Evolutionary conservation across 2,797 vertebrate species (phyloP), one percentile per base, ranked within the genome.

Genomic region (Pangasius larnaudii): DNA sequence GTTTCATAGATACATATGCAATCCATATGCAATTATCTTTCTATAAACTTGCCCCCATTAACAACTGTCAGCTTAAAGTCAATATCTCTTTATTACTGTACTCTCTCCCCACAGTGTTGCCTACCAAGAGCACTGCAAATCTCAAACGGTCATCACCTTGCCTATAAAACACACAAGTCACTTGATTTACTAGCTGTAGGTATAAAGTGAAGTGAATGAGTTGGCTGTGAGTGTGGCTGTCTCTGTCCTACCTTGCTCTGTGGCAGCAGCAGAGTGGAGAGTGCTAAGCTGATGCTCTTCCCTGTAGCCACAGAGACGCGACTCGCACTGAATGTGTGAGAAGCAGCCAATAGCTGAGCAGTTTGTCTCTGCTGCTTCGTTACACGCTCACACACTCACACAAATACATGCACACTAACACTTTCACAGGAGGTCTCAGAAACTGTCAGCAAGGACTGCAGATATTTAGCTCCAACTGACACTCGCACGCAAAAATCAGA

Each of bases 261-360:
- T 88, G 83, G 83, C 89, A 58, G 33, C 72, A 90, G 87, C 63
- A 67, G 89, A 88, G 81, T 85, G 90, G 63, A 85, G 88, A 90
- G 80, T 88, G 74, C 90, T 86, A 87, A 86, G 89, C 89, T 91
- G 91, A 89, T 87, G 88, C 88, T 89, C 92, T 89, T 91, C 88
- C 88, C 91, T 90, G 89, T 91, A 92, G 89, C 92, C 91, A 92
- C 91, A 93, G 90, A 91, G 90, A 92, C 91, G 88, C 75, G 91
- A 89, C 88, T 91, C 88, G 88, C 89, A 91, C 87, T 93, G 88
- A 92, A 91, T 90, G 91, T 92, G 88, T 85, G 77, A 65, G 91
- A 91, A 90, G 65, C 92, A 94, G 91, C 96, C 95, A 96, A 96
- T 96, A 86, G 89, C 91, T 56, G 91, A 89, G 93, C 93, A 90